Conservation (phyloP, 2,888 invertebrate genomes). For the Girardia tigrina region DNA sequence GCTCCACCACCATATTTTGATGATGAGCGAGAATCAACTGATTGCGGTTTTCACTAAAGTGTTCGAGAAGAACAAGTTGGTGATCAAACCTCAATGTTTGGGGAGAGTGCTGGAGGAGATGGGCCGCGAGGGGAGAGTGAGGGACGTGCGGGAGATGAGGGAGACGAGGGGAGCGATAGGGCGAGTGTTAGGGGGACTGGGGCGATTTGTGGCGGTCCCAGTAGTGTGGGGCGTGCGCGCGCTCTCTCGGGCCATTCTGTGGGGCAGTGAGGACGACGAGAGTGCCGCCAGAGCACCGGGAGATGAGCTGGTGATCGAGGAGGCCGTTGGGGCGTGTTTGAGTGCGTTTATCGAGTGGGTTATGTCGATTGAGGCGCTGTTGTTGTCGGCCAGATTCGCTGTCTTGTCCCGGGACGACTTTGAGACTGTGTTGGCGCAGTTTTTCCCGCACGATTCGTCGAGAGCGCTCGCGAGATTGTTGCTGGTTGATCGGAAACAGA, state of each 20-base stretch:
- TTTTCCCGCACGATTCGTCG: constrained; percentile 26
- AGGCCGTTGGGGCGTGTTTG: background rate
- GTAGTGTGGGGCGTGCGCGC: background rate
- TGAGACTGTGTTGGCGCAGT: background rate
- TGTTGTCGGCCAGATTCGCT: background rate
- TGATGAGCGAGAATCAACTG: background rate
- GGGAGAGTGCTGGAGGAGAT: background rate
- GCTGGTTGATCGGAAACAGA: background rate
- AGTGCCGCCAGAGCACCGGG: too few species aligned
- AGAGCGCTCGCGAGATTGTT: background rate
- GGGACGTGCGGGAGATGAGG: background rate
- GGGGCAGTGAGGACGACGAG: background rate
- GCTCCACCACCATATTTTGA: constrained; percentile 21
- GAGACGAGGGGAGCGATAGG: background rate
- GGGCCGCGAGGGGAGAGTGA: background rate
- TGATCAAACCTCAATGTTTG: background rate
- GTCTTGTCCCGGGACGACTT: background rate
- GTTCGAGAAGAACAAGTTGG: background rate
- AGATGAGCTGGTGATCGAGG: background rate
- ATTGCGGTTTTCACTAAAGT: background rate
- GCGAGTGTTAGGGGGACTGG: background rate
- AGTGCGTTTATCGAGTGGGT: constrained; percentile 25
- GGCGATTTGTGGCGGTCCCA: constrained; percentile 12
- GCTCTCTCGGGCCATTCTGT: background rate
- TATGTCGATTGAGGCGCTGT: background rate